Evolutionary conservation across 2,888 invertebrate species (phyloP).

Genomic region (Chymomyza fuscimana): DNA sequence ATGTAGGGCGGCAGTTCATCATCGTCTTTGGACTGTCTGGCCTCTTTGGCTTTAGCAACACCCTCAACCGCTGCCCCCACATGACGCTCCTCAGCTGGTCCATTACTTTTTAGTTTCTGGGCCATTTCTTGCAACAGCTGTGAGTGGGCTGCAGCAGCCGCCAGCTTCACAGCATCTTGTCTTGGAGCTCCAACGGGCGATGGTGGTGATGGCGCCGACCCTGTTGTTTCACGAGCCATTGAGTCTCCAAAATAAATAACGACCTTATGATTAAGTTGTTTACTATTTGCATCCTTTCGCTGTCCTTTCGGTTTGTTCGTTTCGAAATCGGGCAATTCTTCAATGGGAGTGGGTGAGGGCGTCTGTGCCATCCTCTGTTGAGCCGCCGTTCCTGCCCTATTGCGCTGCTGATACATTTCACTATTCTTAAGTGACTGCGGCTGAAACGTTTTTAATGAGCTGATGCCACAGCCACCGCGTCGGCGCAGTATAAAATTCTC

Average conservation of each 20-base stretch:
- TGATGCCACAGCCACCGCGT: slow-evolving; percentile 58
- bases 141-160: slow-evolving; percentile 52
- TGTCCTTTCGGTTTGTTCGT: slow-evolving; percentile 52
- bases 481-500: slow-evolving; percentile 81
- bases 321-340: slow-evolving; percentile 65
- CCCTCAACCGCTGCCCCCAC: slow-evolving; percentile 9
- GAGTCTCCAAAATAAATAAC: slow-evolving; percentile 88
- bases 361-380: slow-evolving; percentile 53
- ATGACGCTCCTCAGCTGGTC: neutral
- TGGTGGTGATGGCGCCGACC: slow-evolving; percentile 31
- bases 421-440: slow-evolving; percentile 74
- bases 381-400: slow-evolving; percentile 34
- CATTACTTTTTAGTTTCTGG: slow-evolving; percentile 55
- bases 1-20: slow-evolving; percentile 80
- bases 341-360: slow-evolving; percentile 74
- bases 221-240: slow-evolving; percentile 70
- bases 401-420: slow-evolving; percentile 72
- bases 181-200: neutral
- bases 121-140: slow-evolving; percentile 70
- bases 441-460: slow-evolving; percentile 75
- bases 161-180: neutral
- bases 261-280: slow-evolving; percentile 82
- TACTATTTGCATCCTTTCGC: slow-evolving; percentile 59
- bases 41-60: slow-evolving; percentile 17
- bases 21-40: slow-evolving; percentile 55